phyloP scores from a whole-genome alignment of 53 echinoderm and acorn worm species.

The Echinometra lucunter region DNA sequence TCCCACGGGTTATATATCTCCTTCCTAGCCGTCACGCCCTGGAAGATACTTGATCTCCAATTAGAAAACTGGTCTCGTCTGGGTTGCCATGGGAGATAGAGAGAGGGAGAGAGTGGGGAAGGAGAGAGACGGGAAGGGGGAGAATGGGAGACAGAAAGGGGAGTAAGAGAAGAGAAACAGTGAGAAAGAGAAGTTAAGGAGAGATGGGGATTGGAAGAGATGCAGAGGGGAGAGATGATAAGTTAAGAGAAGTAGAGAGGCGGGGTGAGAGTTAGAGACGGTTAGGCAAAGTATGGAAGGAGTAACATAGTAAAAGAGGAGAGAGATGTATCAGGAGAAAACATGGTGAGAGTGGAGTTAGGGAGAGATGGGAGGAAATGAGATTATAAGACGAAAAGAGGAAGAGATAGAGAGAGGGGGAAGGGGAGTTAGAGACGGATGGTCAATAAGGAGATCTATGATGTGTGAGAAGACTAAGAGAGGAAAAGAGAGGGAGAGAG shows the following conservation, averaged over 20 bases:
- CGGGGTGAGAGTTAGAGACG: too few relatives aligned
- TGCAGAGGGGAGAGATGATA: too few relatives aligned
- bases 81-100: background rate
- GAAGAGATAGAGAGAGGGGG: background rate
- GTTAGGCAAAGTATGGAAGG: too few relatives aligned
- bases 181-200: too few relatives aligned
- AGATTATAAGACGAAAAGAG: too few relatives aligned
- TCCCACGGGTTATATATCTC: background rate
- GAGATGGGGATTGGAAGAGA: too few relatives aligned
- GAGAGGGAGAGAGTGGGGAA: background rate
- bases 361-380: background rate
- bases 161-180: too few relatives aligned
- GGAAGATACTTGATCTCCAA: background rate
- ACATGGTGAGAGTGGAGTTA: background rate
- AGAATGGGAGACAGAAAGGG: background rate
- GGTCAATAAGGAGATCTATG: background rate
- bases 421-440: too few relatives aligned
- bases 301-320: background rate
- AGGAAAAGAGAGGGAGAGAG: background rate
- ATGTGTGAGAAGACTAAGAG: background rate
- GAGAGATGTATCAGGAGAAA: background rate
- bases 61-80: slow-evolving; percentile 26
- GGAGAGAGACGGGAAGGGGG: background rate
- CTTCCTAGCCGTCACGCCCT: background rate
- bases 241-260: too few relatives aligned